Conservation (phyloP, 2,888 invertebrate species). For the Tachina lurida region DNA sequence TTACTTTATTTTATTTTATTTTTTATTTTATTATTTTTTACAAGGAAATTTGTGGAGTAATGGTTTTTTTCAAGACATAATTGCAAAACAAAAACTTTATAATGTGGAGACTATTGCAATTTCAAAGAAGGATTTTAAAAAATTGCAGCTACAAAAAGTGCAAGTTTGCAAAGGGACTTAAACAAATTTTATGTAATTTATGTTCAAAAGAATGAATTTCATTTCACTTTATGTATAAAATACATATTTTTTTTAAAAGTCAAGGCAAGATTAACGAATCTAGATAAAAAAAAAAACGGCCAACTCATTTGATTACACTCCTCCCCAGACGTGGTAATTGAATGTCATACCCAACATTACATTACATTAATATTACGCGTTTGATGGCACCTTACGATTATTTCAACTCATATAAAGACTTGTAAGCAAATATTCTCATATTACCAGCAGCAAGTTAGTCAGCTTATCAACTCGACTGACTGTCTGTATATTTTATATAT, state of each 20-base stretch:
- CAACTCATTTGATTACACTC: constrained; percentile 17
- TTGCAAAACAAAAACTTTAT: too few relatives aligned
- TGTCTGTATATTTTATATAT: background rate
- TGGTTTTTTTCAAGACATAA: too few relatives aligned
- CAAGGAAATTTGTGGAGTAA: too few relatives aligned
- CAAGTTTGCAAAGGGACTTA: too few relatives aligned
- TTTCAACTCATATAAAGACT: constrained; percentile 5
- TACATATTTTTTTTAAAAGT: background rate
- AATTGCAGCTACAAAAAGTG: too few relatives aligned
- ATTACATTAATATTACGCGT: constrained; percentile 6
- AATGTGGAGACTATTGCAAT: too few relatives aligned
- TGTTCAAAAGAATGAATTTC: too few relatives aligned
- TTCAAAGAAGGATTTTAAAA: too few relatives aligned
- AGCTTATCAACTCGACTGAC: background rate
- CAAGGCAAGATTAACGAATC: background rate
- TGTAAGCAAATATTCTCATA: constrained; percentile 10
- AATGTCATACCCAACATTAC: constrained; percentile 38
- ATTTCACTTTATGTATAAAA: too few relatives aligned
- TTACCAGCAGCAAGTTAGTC: constrained; percentile 15
- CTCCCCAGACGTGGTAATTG: constrained; percentile 61
- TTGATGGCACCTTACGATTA: constrained; percentile 21
- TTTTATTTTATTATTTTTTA: too few relatives aligned
- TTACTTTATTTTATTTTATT: too few relatives aligned
- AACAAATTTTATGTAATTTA: too few relatives aligned
- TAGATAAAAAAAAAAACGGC: background rate